Conservation (phyloP, 2,113 vertebrate species). For the Pelusios castaneus region DNA sequence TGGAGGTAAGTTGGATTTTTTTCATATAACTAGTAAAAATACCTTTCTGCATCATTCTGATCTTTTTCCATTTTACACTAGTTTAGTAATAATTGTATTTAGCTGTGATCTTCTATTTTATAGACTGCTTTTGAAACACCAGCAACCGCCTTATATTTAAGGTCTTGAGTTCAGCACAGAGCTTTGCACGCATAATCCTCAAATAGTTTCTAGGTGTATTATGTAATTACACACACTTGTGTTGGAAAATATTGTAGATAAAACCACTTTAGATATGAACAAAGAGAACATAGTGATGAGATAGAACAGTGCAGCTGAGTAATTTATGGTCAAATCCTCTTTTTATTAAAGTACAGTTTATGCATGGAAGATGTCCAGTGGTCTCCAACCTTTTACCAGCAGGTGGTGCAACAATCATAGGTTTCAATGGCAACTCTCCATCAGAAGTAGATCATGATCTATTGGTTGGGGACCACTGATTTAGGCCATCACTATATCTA, state of each 20-base stretch:
- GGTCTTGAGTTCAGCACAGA: not conserved
- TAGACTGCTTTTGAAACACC: not conserved
- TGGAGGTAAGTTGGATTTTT: slow-evolving; percentile 87
- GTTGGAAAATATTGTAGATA: not conserved
- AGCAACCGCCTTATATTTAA: not conserved
- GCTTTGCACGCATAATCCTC: not conserved
- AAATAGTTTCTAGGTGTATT: not conserved
- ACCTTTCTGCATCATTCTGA: not conserved
- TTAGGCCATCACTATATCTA: not conserved
- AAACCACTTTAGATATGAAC: not conserved
- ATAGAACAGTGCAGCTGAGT: not conserved
- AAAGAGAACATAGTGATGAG: not conserved
- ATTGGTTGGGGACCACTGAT: too few species aligned
- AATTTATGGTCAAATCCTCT: not conserved
- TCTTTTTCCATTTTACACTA: not conserved
- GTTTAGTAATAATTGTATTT: not conserved
- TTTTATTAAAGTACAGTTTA: not conserved
- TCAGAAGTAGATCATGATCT: too few species aligned
- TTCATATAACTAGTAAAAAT: not conserved
- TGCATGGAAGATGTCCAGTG: not conserved
- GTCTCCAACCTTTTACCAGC: too few species aligned
- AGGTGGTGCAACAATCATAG: too few species aligned
- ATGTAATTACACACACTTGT: not conserved
- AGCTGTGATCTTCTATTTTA: not conserved
- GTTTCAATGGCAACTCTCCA: too few species aligned